These are phyloP conservation scores for Diacarnus erythraeanus DNA, from an alignment of 37 sponge, comb jelly and placozoan species.

Conservation along the genomic window DNA sequence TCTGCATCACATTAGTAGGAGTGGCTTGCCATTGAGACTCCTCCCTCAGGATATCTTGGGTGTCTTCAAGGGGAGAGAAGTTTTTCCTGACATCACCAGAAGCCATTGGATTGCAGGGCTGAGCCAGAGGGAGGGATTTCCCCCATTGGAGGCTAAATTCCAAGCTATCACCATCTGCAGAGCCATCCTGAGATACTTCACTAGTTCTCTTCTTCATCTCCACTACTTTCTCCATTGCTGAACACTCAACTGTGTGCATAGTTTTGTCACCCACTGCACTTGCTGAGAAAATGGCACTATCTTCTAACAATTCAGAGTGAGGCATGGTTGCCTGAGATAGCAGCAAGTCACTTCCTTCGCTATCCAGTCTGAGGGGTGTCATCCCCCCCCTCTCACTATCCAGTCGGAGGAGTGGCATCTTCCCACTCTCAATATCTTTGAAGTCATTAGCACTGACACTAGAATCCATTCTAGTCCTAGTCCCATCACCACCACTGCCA, in stretches of 20 bases:
- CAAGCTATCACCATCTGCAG: conserved; percentile 16
- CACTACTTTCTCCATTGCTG: no score
- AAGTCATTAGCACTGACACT: not conserved
- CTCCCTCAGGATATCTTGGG: conserved; percentile 10
- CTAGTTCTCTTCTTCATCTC: not conserved
- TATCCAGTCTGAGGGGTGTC: not conserved
- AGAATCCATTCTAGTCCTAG: not conserved
- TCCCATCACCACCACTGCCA: not conserved
- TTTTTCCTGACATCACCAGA: not conserved
- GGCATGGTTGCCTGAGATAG: no score
- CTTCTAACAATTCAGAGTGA: no score
- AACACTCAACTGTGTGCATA: no score
- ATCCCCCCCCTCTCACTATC: no score
- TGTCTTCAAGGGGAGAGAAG: not conserved
- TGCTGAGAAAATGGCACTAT: no score
- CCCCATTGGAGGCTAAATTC: conserved; percentile 43
- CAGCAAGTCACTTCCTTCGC: not conserved
- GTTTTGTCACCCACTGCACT: no score
- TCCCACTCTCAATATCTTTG: not conserved
- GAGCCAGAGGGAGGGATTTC: conserved; percentile 21
- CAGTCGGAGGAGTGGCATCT: no score
- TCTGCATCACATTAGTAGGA: not conserved
- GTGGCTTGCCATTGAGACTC: conserved; percentile 33
- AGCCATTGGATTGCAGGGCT: conserved; percentile 2
- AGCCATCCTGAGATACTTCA: not conserved